Base-by-base conservation (phyloP, 2,888 invertebrate species). In the Microctonus brassicae region DNA sequence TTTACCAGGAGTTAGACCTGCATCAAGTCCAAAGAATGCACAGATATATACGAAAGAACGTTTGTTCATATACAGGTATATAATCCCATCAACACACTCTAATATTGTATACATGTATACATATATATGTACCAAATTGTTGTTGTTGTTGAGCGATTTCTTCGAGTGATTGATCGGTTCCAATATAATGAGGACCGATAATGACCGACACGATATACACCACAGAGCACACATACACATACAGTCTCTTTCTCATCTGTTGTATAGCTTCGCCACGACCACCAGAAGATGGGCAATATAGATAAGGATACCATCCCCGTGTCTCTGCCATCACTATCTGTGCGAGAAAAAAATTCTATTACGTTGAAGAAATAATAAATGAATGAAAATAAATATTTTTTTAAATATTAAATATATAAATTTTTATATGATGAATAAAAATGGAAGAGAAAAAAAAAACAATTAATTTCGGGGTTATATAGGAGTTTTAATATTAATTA, bases 151-250 rank as follows among this genome's bases (percentile, higher is more conserved):
- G 58, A 58, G 33, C 58, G 29, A 29, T 57, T 57, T 29, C 58
- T 76, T 75, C 74, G 24, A 78, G 83, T 86, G 86, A 86, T 86
- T 85, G 86, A 86, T 86, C 86, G 85, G 82, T 82, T 83, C 81
- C 81, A 82, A 84, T 86, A 86, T 86, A 86, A 86, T 86, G 86
- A 86, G 86, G 82, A 78, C 82, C 85, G 85, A 86, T 86, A 86
- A 86, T 86, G 86, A 86, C 86, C 86, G 83, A 83, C 84, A 81
- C 81, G 78, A 81, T 82, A 84, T 84, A 85, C 33, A 77, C 75
- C 75, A 62, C 70, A 73, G 73, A 78, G 80, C 77, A 78, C 6
- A 17, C 1, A n/a, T n/a, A n/a, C n/a, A n/a, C n/a, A n/a, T n/a
- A n/a, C n/a, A n/a, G n/a, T n/a, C 47, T 17, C 3, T 7, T 47